phyloP scores from a whole-genome alignment of 1,140 invertebrate species.

The Scylla paramamosain region DNA sequence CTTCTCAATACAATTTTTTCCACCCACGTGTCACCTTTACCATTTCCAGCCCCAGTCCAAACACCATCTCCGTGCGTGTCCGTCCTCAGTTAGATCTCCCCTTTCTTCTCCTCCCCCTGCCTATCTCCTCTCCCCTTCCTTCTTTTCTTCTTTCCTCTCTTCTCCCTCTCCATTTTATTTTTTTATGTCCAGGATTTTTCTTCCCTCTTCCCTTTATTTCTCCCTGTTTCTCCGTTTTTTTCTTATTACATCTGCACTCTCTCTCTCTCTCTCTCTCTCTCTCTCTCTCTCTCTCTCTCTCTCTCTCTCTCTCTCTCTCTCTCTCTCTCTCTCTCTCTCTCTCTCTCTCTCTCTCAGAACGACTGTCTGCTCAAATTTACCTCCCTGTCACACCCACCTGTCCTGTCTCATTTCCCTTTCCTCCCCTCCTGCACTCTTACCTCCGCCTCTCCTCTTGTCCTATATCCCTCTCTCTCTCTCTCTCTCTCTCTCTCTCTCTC shows the following conservation, averaged over 20 bases:
- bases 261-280: neutral
- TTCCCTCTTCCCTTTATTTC: neutral
- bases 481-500: neutral
- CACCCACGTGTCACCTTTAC: too few relatives aligned
- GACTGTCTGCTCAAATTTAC: too few relatives aligned
- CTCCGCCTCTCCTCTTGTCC: neutral
- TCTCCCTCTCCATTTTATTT: neutral
- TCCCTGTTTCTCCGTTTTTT: neutral
- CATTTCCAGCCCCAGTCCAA: too few relatives aligned
- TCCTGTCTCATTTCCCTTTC: neutral
- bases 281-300: neutral
- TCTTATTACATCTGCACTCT: neutral
- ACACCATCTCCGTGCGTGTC: too few relatives aligned
- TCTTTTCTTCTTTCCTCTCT: neutral
- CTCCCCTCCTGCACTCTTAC: neutral
- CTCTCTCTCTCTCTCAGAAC: neutral
- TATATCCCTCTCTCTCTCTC: neutral
- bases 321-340: neutral
- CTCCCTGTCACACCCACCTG: neutral
- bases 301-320: neutral
- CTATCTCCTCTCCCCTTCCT: neutral
- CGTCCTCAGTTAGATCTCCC: neutral
- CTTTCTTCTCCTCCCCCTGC: neutral
- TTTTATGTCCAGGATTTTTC: too few relatives aligned
- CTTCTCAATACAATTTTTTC: too few relatives aligned